These are phyloP conservation scores for Hydropsyche tenuis DNA, from an alignment of 1,140 invertebrate genomes.

Conservation along the genomic window DNA sequence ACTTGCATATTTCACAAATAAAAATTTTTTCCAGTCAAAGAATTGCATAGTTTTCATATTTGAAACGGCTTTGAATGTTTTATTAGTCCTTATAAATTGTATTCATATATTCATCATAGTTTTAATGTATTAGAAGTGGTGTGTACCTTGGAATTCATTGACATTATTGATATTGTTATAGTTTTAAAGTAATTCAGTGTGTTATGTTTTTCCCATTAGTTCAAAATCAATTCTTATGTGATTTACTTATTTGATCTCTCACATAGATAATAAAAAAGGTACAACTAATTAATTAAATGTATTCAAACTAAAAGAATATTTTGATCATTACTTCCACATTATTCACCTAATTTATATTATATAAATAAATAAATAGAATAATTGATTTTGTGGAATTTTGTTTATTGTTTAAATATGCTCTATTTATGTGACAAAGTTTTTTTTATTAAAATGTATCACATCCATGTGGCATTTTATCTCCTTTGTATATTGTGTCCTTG, in stretches of 20 bases:
- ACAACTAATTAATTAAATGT: too few relatives aligned
- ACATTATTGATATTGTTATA: background rate
- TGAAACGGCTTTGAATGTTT: slow-evolving; percentile 47
- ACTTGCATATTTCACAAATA: background rate
- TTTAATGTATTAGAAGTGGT: slow-evolving; percentile 20
- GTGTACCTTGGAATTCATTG: slow-evolving; percentile 35
- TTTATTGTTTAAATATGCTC: too few relatives aligned
- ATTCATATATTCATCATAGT: slow-evolving; percentile 32
- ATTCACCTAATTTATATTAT: too few relatives aligned
- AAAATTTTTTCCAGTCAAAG: slow-evolving; percentile 21
- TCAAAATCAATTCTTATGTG: background rate
- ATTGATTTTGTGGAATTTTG: too few relatives aligned
- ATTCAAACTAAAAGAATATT: too few relatives aligned
- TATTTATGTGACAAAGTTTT: too few relatives aligned
- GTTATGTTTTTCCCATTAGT: background rate
- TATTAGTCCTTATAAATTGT: slow-evolving; percentile 40
- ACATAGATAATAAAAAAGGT: slow-evolving; percentile 2
- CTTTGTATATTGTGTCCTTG: background rate
- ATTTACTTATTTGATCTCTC: slow-evolving; percentile 13
- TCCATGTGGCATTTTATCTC: background rate
- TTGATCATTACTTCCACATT: too few relatives aligned
- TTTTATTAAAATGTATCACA: slow-evolving; percentile 8
- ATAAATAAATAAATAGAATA: too few relatives aligned
- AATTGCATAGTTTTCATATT: slow-evolving; percentile 51
- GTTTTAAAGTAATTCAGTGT: background rate